These are phyloP conservation scores for Chiloscyllium plagiosum DNA, from an alignment of 2,113 vertebrate genomes.

Conservation along the genomic window DNA sequence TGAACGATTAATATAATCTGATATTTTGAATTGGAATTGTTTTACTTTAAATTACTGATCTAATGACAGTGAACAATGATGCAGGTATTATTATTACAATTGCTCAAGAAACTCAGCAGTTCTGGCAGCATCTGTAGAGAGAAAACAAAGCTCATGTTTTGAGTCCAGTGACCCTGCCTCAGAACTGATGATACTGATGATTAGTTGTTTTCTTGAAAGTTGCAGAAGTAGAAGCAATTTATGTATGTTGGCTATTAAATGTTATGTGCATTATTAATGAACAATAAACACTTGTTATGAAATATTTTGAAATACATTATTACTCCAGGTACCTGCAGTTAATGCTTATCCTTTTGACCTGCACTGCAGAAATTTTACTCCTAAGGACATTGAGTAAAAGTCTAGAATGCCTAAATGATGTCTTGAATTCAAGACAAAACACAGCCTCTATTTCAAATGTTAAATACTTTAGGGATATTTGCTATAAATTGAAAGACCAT, in stretches of 20 bases:
- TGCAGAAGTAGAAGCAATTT: neutral
- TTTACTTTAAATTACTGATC: neutral
- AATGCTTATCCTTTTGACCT: neutral
- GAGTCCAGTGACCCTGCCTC: too few species aligned
- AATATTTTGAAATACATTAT: slow-evolving; percentile 29
- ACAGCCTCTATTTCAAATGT: neutral
- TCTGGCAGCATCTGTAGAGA: too few species aligned
- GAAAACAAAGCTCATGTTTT: too few species aligned
- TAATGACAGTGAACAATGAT: neutral
- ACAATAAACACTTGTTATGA: slow-evolving; percentile 4
- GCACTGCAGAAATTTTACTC: neutral
- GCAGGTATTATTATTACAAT: too few species aligned
- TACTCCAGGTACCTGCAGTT: neutral
- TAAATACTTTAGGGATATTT: neutral
- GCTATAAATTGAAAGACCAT: neutral
- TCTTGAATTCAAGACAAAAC: neutral
- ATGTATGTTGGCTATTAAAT: neutral
- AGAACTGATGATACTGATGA: neutral
- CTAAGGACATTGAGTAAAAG: neutral
- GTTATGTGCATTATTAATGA: neutral
- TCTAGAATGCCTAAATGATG: neutral
- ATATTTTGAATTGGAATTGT: neutral
- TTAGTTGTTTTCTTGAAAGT: neutral
- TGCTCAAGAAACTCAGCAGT: too few species aligned
- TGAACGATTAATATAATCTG: neutral